These are phyloP conservation scores for Cyanistes caeruleus DNA, from an alignment of 2,113 vertebrate species.

Conservation along the genomic window DNA sequence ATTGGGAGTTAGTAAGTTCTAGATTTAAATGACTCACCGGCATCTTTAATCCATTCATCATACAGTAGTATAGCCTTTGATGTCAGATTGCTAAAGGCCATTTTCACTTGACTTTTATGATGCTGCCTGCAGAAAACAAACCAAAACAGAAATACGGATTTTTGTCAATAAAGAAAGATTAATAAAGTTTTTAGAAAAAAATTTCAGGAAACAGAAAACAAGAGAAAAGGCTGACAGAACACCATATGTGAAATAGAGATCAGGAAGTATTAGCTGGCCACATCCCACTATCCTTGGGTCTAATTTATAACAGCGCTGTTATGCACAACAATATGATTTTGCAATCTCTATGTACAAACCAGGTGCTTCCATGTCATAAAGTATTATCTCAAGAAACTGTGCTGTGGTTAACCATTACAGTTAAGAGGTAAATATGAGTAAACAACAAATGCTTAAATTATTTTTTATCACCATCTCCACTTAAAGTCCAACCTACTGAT, in stretches of 20 bases:
- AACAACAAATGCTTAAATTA: background rate
- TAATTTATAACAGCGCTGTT: background rate
- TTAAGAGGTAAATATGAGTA: background rate
- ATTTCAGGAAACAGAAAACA: constrained; percentile 50
- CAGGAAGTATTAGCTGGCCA: background rate
- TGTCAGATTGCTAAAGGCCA: constrained; percentile 86
- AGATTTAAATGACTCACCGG: constrained; percentile 80
- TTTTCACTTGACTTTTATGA: constrained; percentile 70
- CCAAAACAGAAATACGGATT: background rate
- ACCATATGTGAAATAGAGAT: background rate
- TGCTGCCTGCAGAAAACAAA: constrained; percentile 39
- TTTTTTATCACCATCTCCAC: background rate
- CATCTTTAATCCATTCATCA: constrained; percentile 88
- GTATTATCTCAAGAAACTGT: background rate
- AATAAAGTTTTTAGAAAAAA: background rate
- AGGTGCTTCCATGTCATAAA: background rate
- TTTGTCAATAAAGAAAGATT: constrained; percentile 34
- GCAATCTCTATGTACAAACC: background rate
- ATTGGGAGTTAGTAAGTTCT: background rate
- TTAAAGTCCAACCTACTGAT: background rate
- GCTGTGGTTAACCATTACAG: background rate
- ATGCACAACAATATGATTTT: background rate
- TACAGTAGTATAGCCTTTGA: constrained; percentile 85
- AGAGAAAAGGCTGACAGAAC: background rate
- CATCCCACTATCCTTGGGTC: background rate